These are phyloP conservation scores for Paramormyrops hopkinsi DNA, from an alignment of 2,797 vertebrate species.

Conservation along the genomic window DNA sequence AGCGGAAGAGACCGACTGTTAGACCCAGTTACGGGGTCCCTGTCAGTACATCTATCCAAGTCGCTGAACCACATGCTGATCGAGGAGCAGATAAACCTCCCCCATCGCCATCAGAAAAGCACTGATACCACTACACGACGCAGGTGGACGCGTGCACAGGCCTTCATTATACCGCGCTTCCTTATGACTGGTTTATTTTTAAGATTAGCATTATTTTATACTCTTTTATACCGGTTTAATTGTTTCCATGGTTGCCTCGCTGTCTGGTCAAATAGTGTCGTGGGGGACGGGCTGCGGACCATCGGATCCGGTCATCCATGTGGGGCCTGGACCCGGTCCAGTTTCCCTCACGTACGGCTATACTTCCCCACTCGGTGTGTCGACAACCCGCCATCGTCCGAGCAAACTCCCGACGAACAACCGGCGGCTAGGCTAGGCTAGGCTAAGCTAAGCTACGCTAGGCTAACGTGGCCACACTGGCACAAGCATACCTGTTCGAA, in stretches of 20 bases:
- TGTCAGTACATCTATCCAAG: neutral
- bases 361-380: neutral
- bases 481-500: neutral
- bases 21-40: neutral
- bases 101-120: neutral
- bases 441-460: neutral
- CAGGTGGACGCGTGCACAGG: neutral
- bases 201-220: neutral
- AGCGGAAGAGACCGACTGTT: neutral
- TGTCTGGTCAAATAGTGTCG: slow-evolving; percentile 26
- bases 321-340: slow-evolving; percentile 1
- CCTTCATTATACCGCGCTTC: neutral
- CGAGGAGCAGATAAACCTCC: neutral
- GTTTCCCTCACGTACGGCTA: neutral
- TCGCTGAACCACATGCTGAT: neutral
- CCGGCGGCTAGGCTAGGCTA: neutral
- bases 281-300: slow-evolving; percentile 24
- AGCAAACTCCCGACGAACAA: neutral
- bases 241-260: neutral
- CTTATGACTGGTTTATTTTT: neutral
- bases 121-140: neutral
- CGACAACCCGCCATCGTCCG: neutral
- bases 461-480: neutral
- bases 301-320: neutral
- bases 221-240: neutral